Evolutionary conservation across 2,797 vertebrate genomes (phyloP), one percentile per base, ranked within the genome.

Genomic region (Pyrrhura leucotis): DNA sequence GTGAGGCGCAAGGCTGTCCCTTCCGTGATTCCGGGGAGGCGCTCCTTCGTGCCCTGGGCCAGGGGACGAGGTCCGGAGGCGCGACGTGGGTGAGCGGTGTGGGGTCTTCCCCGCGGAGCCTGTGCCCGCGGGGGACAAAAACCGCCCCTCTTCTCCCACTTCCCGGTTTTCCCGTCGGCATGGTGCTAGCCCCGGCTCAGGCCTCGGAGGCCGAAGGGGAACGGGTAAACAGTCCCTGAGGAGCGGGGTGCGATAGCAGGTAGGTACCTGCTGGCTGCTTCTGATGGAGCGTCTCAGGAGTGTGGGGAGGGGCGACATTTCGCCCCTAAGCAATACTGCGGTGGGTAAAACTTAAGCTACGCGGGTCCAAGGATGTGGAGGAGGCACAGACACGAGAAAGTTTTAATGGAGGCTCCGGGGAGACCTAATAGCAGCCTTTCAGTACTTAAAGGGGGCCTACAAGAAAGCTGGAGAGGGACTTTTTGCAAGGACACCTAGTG

Each of bases 291-390:
- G 19, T 4, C 40, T 59, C 53, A 1, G 25, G 13, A 8, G 4
- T 1, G 23, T 15, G 61, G 21, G 69, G 9, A 12, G 11, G 3
- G 23, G 5, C 2, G 4, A 9, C 13, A 0, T n/a, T 20, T 33
- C 14, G 1, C 7, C 4, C 16, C 19, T 13, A 2, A 74, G 44
- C 19, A 3, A 2, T 17, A 15, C 40, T 9, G 40, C 28, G 3
- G 19, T 2, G 33, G 16, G 1, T 28, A 14, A 8, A 0, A 7
- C 16, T 51, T 12, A 3, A 12, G 12, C 5, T 35, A 1, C 22
- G 1, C 0, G 4, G 12, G 19, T 18, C 6, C 2, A 5, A 33
- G 7, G 6, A 0, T 10, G 13, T 20, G 67, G 12, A 10, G 22
- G 18, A 59, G 21, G 23, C 59, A 8, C 7, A 35, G 16, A 3